Conservation (phyloP, 2,797 vertebrate species). For the Enteromius paludinosus region DNA sequence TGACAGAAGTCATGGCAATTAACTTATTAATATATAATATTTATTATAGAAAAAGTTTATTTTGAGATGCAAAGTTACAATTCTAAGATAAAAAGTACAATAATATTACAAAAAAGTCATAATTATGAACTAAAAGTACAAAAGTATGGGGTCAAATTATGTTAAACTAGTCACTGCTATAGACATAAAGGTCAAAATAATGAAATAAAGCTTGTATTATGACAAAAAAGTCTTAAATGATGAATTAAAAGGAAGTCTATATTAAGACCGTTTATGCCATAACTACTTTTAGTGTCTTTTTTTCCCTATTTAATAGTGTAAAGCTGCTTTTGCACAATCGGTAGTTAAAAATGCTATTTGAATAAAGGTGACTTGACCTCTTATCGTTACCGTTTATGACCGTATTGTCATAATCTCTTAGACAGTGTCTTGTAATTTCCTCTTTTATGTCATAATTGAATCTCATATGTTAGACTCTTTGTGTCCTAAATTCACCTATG, state of each 20-base stretch:
- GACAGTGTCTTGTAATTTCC: background rate
- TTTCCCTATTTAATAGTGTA: too few relatives aligned
- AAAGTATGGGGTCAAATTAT: background rate
- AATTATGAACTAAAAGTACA: background rate
- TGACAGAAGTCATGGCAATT: background rate
- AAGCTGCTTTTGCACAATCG: too few relatives aligned
- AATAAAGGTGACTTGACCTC: too few relatives aligned
- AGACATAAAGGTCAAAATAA: background rate
- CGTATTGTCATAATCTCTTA: background rate
- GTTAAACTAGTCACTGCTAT: background rate
- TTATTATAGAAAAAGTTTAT: background rate
- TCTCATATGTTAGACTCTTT: background rate
- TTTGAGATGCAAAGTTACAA: background rate
- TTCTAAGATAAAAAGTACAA: background rate
- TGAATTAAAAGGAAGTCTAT: background rate
- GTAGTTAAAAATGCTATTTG: too few relatives aligned
- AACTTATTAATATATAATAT: background rate
- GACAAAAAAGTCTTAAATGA: background rate
- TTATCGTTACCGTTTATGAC: background rate
- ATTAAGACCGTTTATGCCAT: background rate
- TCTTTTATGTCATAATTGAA: background rate
- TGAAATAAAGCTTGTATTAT: background rate
- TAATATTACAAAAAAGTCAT: background rate
- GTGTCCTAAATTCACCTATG: background rate
- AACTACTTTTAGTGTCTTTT: background rate